Conservation (phyloP, 2,888 invertebrate genomes). For the Scrobipalpa costella region DNA sequence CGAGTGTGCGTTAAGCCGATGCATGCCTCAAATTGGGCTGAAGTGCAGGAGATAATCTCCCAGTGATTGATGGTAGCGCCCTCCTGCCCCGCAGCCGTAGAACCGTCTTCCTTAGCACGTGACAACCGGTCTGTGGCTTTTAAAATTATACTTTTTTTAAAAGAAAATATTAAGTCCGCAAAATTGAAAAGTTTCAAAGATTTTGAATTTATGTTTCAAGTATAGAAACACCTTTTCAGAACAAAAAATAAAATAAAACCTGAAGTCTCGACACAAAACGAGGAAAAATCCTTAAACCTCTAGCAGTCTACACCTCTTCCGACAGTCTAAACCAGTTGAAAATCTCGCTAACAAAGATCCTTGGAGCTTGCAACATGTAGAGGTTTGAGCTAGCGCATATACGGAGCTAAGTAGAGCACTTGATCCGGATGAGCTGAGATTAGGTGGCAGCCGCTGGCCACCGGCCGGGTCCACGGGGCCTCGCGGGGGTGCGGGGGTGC, state of each 20-base stretch:
- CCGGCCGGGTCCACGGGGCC: conserved; percentile 52
- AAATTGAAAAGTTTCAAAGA: no score
- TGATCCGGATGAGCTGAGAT: conserved; percentile 74
- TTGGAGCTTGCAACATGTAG: conserved; percentile 40
- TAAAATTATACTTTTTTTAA: no score
- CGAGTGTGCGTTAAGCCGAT: conserved; percentile 71
- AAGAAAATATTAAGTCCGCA: no score
- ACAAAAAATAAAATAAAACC: not conserved
- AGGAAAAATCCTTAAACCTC: conserved; percentile 6
- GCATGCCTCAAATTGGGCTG: conserved; percentile 76
- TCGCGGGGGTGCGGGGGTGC: not conserved
- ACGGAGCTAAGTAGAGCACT: conserved; percentile 58
- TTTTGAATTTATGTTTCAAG: no score
- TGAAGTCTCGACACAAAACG: not conserved
- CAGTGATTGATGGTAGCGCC: conserved; percentile 81
- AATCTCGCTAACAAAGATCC: conserved; percentile 54
- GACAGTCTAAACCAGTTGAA: conserved; percentile 31
- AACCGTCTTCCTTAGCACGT: conserved; percentile 9
- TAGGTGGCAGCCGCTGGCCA: conserved; percentile 74
- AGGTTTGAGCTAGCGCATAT: conserved; percentile 45
- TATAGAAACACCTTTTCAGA: not conserved
- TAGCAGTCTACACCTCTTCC: not conserved
- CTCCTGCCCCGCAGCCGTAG: conserved; percentile 36
- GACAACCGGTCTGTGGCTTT: conserved; percentile 40
- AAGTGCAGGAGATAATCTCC: conserved; percentile 84